Base-by-base conservation (phyloP, 2,888 invertebrate genomes). In the Epinotia nisella region DNA sequence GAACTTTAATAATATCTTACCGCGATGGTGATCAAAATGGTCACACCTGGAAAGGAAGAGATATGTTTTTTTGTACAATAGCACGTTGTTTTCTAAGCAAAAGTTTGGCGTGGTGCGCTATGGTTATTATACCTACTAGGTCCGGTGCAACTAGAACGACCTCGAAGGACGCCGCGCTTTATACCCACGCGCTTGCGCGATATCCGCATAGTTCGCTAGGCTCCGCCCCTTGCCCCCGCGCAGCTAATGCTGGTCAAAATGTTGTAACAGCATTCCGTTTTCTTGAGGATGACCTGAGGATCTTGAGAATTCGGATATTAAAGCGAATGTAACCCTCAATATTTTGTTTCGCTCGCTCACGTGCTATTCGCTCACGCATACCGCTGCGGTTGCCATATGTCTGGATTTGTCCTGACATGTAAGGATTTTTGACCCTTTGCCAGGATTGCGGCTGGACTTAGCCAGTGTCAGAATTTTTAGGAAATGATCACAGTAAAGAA, bases 191-290 rank as follows among this genome's bases (percentile, higher is more conserved):
- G 81, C 85, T 90, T 90, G 90, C 90, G 87, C 84, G 85, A 90
- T 87, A 90, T 92, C 92, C 92, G 92, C 92, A 92, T 92, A 90
- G 82, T 87, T 85, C 79, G 81, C 82, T 82, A 81, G 82, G 85
- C 83, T 85, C 80, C 78, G 79, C 81, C 79, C 77, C 72, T 56
- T 51, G 68, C 85, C 82, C 79, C 77, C 78, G 81, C 80, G 78
- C 76, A 80, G 78, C 78, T 78, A 78, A 78, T 76, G 78, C 75
- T 76, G 73, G 51, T 21, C 56, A 19, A 62, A 69, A 53, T 64
- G 51, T 62, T 58, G 67, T 21, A 55, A 41, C 19, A 51, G 59
- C 29, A 49, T 51, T 68, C 13, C 35, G 2, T 29, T 59, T 45
- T 35, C 35, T 45, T 51, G 64, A 51, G 13, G 19, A 64, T 64